Base-by-base conservation (phyloP, 1,140 invertebrate species). In the Melanaphis sacchari region DNA sequence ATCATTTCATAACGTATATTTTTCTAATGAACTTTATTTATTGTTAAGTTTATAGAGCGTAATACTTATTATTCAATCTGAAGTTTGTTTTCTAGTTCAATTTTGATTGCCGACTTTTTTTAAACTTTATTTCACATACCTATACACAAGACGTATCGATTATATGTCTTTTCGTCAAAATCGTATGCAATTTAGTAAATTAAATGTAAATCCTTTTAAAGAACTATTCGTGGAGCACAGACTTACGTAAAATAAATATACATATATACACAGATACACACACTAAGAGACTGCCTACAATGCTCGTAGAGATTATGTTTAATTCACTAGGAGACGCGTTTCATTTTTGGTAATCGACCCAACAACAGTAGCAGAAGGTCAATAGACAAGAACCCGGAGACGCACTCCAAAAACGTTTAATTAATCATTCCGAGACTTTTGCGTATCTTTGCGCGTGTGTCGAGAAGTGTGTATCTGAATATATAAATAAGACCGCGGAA, bases 371-470 rank as follows among this genome's bases (percentile, higher is more conserved):
- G 24, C 38, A 11, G 46, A 49, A 46, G n/a, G 8, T 46, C 43
- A 4, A n/a, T 90, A 36, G 36, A 54, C 87, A 40, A 90, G 36
- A 90, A 88, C 9, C 22, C 46, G 87, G 3, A 21, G n/a, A 90
- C n/a, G 88, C 36, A 90, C 49, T 90, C 38, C 22, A 15, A 90
- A 90, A 90, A 59, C 49, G 52, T 90, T 90, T 90, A 90, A 90
- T 90, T 90, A 90, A 90, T 90, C 88, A 90, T 90, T 31, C 36
- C 49, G 24, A 90, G 88, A 52, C 46, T 52, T 31, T n/a, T 8
- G 43, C 43, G 15, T 46, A 43, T 43, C 31, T 87, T 24, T 46
- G 31, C 15, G 85, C 36, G 85, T 43, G 40, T 31, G 40, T 85
- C 1, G n/a, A 26, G 26, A 15, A 66, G 11, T 5, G 84, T 41